Percentiles rank a stretch among this genome's conserved stretches.
phyloP scores from a whole-genome alignment of 2,797 vertebrate species.

The Sebastes reedi region DNA sequence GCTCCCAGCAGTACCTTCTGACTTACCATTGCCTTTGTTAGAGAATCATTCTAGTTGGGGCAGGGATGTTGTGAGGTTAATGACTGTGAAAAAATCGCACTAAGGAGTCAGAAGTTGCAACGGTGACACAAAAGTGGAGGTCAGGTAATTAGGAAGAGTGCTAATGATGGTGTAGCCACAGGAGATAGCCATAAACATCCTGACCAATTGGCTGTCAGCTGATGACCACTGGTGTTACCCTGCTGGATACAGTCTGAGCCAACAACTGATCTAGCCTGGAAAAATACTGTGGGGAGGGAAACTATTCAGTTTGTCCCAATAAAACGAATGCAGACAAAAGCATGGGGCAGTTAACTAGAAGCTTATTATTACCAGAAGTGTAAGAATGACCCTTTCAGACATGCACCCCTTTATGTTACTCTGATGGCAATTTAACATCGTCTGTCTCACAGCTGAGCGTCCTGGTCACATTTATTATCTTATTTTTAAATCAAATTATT shows the following conservation, averaged over 20 bases:
- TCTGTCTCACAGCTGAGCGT: not conserved
- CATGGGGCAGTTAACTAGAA: not conserved
- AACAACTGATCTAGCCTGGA: not conserved
- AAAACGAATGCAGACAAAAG: not conserved
- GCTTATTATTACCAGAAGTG: not conserved
- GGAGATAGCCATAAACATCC: slow-evolving; percentile 68
- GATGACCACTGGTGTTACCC: slow-evolving; percentile 37
- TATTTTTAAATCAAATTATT: not conserved
- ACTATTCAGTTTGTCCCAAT: not conserved
- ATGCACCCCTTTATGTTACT: not conserved
- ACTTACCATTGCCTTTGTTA: slow-evolving; percentile 5
- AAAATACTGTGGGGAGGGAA: not conserved
- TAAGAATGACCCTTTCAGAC: not conserved
- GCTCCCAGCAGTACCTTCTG: not conserved
- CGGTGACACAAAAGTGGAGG: slow-evolving; percentile 40
- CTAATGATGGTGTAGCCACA: slow-evolving; percentile 68
- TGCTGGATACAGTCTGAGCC: slow-evolving; percentile 49
- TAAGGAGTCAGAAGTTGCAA: slow-evolving; percentile 69
- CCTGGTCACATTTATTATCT: not conserved
- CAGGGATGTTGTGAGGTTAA: slow-evolving; percentile 42
- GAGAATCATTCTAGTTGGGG: not conserved
- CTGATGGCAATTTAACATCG: not conserved
- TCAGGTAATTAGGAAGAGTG: slow-evolving; percentile 56
- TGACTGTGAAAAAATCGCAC: slow-evolving; percentile 67
- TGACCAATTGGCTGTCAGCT: slow-evolving; percentile 47